A percentile compares a stretch with the other conserved stretches of the same genome.
phyloP scores from a whole-genome alignment of 2,113 vertebrate species.

The Sarotherodon lohbergeri region DNA sequence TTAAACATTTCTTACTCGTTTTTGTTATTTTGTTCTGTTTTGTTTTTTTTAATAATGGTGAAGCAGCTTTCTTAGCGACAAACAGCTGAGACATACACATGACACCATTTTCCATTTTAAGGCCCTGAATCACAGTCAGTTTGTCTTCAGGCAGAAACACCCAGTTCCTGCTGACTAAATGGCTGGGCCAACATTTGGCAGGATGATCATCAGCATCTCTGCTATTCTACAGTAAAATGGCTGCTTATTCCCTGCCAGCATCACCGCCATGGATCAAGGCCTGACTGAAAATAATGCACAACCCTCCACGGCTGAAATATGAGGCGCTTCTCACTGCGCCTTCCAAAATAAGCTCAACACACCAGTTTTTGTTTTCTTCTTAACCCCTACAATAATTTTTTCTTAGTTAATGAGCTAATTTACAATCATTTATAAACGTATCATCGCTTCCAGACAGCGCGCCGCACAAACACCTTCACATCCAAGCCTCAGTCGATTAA shows the following conservation, averaged over 20 bases:
- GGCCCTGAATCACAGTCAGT: not conserved
- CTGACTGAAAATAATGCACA: not conserved
- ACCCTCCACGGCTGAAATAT: not conserved
- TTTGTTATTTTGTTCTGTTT: not conserved
- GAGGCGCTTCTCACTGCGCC: not conserved
- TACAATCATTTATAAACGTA: not conserved
- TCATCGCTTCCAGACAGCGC: not conserved
- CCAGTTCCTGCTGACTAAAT: constrained; percentile 2
- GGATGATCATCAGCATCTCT: constrained; percentile 9
- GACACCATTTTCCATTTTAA: not conserved
- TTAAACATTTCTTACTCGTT: not conserved
- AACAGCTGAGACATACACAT: not conserved
- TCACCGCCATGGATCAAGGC: not conserved
- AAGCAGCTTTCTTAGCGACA: not conserved
- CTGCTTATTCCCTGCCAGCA: constrained; percentile 39
- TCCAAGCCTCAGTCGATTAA: not conserved
- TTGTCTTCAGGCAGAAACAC: not conserved
- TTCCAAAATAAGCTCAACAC: not conserved
- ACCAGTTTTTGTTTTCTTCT: not conserved
- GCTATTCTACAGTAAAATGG: constrained; percentile 49
- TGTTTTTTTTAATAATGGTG: not conserved
- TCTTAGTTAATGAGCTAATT: not conserved
- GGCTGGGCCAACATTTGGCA: constrained; percentile 8
- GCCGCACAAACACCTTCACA: not conserved
- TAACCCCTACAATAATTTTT: too few species aligned